A percentile compares a stretch with the other conserved stretches of the same genome.
These are phyloP conservation scores for Protosalanx chinensis DNA, from an alignment of 2,797 vertebrate genomes.

Conservation along the genomic window DNA sequence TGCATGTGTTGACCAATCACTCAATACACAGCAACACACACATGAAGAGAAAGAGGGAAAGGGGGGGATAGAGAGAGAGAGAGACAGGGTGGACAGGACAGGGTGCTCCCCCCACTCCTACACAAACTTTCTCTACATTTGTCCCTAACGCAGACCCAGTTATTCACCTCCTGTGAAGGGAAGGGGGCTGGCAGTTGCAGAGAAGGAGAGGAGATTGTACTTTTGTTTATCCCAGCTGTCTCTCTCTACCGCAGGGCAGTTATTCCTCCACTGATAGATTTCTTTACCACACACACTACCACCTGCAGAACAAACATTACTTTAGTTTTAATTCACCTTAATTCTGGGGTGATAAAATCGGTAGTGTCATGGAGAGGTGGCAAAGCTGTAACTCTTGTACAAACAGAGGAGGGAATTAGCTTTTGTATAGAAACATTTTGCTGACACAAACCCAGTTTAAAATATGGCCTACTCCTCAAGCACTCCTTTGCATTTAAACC, in stretches of 20 bases:
- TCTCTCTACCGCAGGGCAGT: slow-evolving; percentile 62
- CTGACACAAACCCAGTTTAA: slow-evolving; percentile 68
- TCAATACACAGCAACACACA: not conserved
- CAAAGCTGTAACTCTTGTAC: slow-evolving; percentile 73
- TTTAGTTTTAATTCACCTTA: slow-evolving; percentile 81
- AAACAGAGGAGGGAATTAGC: slow-evolving; percentile 59
- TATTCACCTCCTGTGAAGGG: slow-evolving; percentile 39
- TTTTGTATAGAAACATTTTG: slow-evolving; percentile 67
- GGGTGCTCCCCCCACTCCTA: slow-evolving; percentile 31
- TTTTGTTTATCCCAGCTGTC: slow-evolving; percentile 68
- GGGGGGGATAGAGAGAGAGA: not conserved
- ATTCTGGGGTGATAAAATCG: slow-evolving; percentile 80
- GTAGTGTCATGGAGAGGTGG: slow-evolving; percentile 62
- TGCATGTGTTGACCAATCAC: no score
- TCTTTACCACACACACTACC: slow-evolving; percentile 39
- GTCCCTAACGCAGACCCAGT: slow-evolving; percentile 36
- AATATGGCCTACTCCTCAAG: slow-evolving; percentile 65
- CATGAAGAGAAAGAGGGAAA: not conserved
- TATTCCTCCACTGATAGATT: slow-evolving; percentile 72
- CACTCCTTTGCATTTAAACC: slow-evolving; percentile 75
- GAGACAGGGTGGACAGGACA: not conserved
- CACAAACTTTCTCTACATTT: slow-evolving; percentile 59
- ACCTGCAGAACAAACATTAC: slow-evolving; percentile 71
- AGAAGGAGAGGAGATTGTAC: slow-evolving; percentile 37
- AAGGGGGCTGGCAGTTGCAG: slow-evolving; percentile 3